Evolutionary conservation across 1,140 invertebrate genomes (phyloP).

Genomic region (Sitophilus oryzae): DNA sequence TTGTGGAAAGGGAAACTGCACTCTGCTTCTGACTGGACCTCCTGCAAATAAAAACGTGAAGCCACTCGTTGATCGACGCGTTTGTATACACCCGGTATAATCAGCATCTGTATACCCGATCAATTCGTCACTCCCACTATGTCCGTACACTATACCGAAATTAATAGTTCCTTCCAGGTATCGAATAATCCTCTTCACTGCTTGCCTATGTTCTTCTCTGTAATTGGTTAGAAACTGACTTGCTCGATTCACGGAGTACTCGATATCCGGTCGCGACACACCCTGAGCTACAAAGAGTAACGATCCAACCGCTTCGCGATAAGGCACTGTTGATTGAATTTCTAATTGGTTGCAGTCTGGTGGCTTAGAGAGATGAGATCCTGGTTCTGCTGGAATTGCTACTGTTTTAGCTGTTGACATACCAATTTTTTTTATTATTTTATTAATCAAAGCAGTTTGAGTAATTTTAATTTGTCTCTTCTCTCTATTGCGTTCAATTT

Average conservation of each 20-base stretch:
- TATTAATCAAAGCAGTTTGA: constrained; percentile 13
- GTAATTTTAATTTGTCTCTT: constrained; percentile 2
- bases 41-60: constrained; percentile 37
- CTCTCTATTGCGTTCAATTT: constrained; percentile 7
- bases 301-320: constrained; percentile 40
- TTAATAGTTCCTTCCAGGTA: constrained; percentile 45
- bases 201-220: constrained; percentile 33
- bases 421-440: constrained; percentile 18
- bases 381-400: constrained; percentile 4
- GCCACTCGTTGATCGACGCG: constrained; percentile 37
- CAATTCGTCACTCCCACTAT: constrained; percentile 4
- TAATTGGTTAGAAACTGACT: constrained; percentile 32
- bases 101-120: constrained; percentile 40
- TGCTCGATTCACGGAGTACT: constrained; percentile 40
- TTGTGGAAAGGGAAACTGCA: constrained; percentile 37
- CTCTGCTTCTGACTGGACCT: constrained; percentile 39
- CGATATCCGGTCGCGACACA: constrained; percentile 43
- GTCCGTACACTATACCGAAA: constrained; percentile 29
- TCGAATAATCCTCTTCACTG: constrained; percentile 39
- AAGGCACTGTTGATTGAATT: constrained; percentile 25
- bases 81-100: constrained; percentile 39
- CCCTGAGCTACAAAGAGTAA: constrained; percentile 42
- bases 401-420: constrained; percentile 10
- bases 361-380: background rate
- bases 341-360: background rate